Conservation (phyloP, 2,888 invertebrate species). For the Ophioninae sp. region DNA sequence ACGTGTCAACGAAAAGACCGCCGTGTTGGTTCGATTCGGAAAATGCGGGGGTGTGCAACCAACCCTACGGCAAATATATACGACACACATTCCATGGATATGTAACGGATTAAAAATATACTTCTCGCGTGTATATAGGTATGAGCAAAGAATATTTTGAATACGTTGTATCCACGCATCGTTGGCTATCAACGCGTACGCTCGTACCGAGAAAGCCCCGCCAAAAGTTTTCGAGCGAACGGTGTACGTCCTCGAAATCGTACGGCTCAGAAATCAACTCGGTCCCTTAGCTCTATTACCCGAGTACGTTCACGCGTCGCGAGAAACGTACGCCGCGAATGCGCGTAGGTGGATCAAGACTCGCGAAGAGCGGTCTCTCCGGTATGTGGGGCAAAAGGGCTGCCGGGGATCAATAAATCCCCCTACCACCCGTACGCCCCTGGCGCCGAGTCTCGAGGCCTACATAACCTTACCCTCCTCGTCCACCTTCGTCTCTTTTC, state of each 20-base stretch:
- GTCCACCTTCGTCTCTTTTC: constrained; percentile 23
- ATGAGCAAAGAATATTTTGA: not conserved
- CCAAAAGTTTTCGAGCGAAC: not conserved
- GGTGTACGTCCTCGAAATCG: not conserved
- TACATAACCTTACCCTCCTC: constrained; percentile 52
- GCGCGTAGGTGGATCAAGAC: constrained; percentile 31
- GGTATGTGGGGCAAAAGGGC: constrained; percentile 75
- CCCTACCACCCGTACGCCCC: constrained; percentile 39
- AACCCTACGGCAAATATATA: too few relatives aligned
- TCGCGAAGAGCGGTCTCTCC: constrained; percentile 52
- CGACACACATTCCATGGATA: not conserved
- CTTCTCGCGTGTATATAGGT: not conserved
- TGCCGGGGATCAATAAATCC: constrained; percentile 71
- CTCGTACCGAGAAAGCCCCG: too few relatives aligned
- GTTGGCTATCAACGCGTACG: not conserved
- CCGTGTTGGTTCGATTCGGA: too few relatives aligned
- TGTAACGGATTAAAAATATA: not conserved
- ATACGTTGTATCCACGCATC: not conserved
- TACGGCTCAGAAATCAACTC: not conserved
- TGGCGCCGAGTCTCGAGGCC: constrained; percentile 64
- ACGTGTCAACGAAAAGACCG: too few relatives aligned
- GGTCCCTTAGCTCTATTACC: not conserved
- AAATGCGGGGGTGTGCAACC: too few relatives aligned
- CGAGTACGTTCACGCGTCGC: not conserved
- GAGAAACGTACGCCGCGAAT: not conserved